A percentile compares a stretch with the other conserved stretches of the same genome.
These are phyloP conservation scores for Drosophila formosana DNA, from an alignment of 2,888 invertebrate species.

Conservation along the genomic window DNA sequence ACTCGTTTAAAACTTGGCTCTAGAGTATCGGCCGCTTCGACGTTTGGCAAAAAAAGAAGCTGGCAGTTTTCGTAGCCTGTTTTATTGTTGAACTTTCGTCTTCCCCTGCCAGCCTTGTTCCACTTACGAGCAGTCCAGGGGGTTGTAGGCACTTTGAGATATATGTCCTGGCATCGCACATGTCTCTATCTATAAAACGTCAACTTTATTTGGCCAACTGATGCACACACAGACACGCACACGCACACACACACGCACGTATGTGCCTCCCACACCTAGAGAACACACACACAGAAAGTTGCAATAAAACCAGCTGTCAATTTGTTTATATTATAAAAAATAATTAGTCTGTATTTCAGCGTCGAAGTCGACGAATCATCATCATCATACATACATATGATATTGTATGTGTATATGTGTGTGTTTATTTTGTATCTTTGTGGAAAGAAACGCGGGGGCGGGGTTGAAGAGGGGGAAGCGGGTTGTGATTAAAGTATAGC, in stretches of 20 bases:
- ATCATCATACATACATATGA: conserved; percentile 60
- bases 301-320: conserved; percentile 78
- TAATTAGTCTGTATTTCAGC: conserved; percentile 77
- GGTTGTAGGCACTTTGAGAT: conserved; percentile 46
- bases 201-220: conserved; percentile 77
- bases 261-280: neutral
- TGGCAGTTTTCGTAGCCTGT: conserved; percentile 30
- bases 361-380: conserved; percentile 73
- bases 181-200: conserved; percentile 79
- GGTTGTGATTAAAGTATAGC: conserved; percentile 72
- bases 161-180: conserved; percentile 59
- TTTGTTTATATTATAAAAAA: conserved; percentile 78
- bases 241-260: neutral
- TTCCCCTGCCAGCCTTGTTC: conserved; percentile 2
- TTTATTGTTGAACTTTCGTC: conserved; percentile 58
- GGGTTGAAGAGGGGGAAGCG: neutral
- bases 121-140: conserved; percentile 33
- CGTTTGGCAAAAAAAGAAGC: conserved; percentile 23
- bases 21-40: conserved; percentile 34
- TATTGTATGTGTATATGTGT: conserved; percentile 52
- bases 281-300: conserved; percentile 3
- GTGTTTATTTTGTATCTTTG: conserved; percentile 36
- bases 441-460: conserved; percentile 30
- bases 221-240: conserved; percentile 20
- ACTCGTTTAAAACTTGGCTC: conserved; percentile 43